Percentiles rank a stretch among this genome's conserved stretches.
These are phyloP conservation scores for Sebastes glaucus DNA, from an alignment of 2,797 vertebrate species.

Conservation along the genomic window DNA sequence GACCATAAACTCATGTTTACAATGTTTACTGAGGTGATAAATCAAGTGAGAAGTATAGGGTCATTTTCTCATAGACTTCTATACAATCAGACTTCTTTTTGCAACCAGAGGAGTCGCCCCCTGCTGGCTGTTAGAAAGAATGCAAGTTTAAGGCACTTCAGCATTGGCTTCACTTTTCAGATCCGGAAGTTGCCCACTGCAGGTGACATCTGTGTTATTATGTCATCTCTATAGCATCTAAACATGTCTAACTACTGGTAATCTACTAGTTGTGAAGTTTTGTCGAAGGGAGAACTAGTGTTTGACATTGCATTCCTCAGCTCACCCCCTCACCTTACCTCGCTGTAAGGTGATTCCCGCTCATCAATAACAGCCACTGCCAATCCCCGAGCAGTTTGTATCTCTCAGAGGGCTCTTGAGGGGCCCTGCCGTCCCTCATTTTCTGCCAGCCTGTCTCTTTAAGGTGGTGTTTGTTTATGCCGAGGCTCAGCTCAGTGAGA, in stretches of 20 bases:
- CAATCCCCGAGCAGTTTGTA: constrained; percentile 30
- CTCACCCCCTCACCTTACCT: background rate
- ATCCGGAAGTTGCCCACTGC: too few relatives aligned
- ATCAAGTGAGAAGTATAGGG: too few relatives aligned
- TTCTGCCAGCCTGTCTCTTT: constrained; percentile 81
- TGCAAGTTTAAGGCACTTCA: too few relatives aligned
- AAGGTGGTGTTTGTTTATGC: constrained; percentile 82
- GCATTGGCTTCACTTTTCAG: too few relatives aligned
- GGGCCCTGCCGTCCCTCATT: constrained; percentile 57
- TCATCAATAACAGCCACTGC: constrained; percentile 28
- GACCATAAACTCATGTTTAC: too few relatives aligned
- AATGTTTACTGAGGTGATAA: too few relatives aligned
- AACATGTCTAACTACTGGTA: background rate
- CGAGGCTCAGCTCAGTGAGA: constrained; percentile 73
- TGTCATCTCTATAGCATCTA: background rate
- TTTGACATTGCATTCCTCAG: constrained; percentile 4
- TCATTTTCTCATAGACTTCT: too few relatives aligned
- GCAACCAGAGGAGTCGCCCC: too few relatives aligned
- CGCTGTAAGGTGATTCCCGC: constrained; percentile 27
- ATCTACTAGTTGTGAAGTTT: background rate
- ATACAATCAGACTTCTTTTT: too few relatives aligned
- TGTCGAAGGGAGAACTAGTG: background rate
- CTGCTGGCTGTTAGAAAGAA: too few relatives aligned
- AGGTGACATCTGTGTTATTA: background rate
- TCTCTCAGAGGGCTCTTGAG: constrained; percentile 49